Evolutionary conservation across 2,888 invertebrate genomes (phyloP).

Genomic region (Andrena minutula): DNA sequence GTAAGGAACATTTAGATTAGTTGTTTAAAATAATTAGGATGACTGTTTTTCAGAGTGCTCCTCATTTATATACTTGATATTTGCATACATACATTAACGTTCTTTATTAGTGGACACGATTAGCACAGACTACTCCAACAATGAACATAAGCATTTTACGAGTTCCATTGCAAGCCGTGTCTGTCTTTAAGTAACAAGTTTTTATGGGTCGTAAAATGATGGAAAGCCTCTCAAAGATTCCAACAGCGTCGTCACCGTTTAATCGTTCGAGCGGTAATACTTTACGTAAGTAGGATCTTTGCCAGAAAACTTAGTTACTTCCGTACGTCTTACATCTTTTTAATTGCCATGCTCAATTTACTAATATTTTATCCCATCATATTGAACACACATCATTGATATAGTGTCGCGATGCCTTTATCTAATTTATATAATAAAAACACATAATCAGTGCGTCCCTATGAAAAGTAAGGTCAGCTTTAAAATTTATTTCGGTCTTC

Average conservation of each 20-base stretch:
- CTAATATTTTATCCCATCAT: no score
- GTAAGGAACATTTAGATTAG: no score
- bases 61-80: neutral
- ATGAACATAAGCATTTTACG: constrained; percentile 74
- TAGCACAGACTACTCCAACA: neutral
- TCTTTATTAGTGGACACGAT: constrained; percentile 2
- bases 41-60: neutral
- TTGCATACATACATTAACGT: neutral
- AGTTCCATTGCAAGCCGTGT: constrained; percentile 68
- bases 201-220: constrained; percentile 75
- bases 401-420: no score
- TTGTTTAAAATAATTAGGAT: neutral
- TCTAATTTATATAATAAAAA: no score
- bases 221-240: constrained; percentile 57
- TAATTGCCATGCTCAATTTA: no score
- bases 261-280: constrained; percentile 49
- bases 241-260: constrained; percentile 36
- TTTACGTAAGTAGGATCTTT: constrained; percentile 40
- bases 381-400: no score
- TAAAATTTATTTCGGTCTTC: no score
- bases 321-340: neutral
- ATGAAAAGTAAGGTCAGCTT: no score
- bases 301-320: constrained; percentile 21
- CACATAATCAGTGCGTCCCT: no score
- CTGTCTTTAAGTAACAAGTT: constrained; percentile 68